Evolutionary conservation across 2,888 invertebrate genomes (phyloP).

Genomic region (Nemapogon koenigi): DNA sequence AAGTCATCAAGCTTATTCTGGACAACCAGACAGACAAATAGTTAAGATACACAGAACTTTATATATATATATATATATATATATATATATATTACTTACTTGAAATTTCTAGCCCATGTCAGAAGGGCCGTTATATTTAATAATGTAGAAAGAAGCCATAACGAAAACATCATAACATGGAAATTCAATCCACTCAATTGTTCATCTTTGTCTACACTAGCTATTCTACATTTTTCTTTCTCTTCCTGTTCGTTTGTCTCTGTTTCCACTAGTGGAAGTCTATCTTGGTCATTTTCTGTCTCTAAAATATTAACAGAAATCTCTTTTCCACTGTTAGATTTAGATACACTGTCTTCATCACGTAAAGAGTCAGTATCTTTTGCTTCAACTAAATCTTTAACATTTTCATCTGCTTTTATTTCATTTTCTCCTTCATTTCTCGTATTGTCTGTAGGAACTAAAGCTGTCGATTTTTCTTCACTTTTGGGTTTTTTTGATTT

Average conservation of each 20-base stretch:
- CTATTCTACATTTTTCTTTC: slow-evolving; percentile 9
- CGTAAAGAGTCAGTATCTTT: neutral
- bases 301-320: slow-evolving; percentile 12
- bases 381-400: slow-evolving; percentile 18
- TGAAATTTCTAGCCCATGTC: slow-evolving; percentile 82
- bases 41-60: no score
- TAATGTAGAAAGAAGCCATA: slow-evolving; percentile 70
- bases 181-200: slow-evolving; percentile 68
- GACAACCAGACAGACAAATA: no score
- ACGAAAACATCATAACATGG: slow-evolving; percentile 74
- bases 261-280: neutral
- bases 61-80: no score
- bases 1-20: no score
- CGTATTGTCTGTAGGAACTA: neutral
- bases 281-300: slow-evolving; percentile 11
- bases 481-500: slow-evolving; percentile 23
- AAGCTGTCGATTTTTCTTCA: neutral
- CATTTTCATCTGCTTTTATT: slow-evolving; percentile 17
- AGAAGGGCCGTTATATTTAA: slow-evolving; percentile 75
- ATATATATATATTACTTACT: slow-evolving; percentile 58
- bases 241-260: neutral
- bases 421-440: neutral
- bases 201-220: slow-evolving; percentile 14
- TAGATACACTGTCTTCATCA: slow-evolving; percentile 3
- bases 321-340: slow-evolving; percentile 7